Base-by-base conservation (phyloP, 1,140 invertebrate species). In the Caerostris darwini region DNA sequence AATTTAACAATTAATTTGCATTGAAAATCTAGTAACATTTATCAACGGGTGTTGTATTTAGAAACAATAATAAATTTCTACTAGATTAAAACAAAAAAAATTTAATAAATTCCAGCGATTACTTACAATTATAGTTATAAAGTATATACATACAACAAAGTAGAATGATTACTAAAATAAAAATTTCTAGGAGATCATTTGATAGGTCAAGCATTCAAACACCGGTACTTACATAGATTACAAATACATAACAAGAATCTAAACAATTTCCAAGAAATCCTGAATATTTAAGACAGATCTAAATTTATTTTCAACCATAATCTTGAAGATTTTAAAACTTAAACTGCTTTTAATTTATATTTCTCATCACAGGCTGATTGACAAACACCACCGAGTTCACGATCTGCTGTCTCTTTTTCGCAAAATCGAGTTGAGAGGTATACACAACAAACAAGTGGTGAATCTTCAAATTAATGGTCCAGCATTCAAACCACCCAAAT, bases 321-420 rank as follows among this genome's bases (percentile, higher is more conserved):
- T 57, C 56, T 50, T 57, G 17, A 57, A 54, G 34, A 50, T 77
- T 61, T 7, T 34, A 59, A 91, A 17, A 53, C 19, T 0, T 56
- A 81, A 58, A 81, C 58, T 34, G 81, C 34, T 34, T 77, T 91
- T 64, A 91, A 77, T 81, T 77, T 82, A 91, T 57, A 14, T 91
- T 59, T 58, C 19, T 6, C n/a, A 61, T 19, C 17, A 57, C 57
- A 56, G 14, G 14, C 89, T 81, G 69, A 7, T 81, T 82, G 56
- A 57, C 89, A 58, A 91, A 57, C 71, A 91, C 57, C 53, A 59
- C 34, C 19, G 56, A 81, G 89, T 91, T 91, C 69, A 88, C 64
- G 86, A 88, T 88, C 86, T 88, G 86, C 89, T 91, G 64, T 91
- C 89, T 61, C 54, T 91, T 91, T 89, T 82, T 59, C 69, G 59